A percentile compares a stretch with the other conserved stretches of the same genome.
These are phyloP conservation scores for Drosophila pruinosa DNA, from an alignment of 1,140 invertebrate species.

Conservation along the genomic window DNA sequence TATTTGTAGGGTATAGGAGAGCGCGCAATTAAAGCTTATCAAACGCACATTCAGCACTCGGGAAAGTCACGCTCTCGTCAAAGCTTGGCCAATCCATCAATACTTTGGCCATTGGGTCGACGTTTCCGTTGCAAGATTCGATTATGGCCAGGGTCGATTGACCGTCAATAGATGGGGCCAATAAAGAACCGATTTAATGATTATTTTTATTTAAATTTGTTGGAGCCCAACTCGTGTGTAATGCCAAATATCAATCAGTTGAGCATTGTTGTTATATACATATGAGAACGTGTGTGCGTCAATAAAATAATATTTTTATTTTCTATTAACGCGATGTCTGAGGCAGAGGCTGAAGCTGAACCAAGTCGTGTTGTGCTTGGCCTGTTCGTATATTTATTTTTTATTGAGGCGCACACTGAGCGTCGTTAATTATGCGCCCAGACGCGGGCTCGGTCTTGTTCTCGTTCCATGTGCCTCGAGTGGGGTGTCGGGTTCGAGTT, in stretches of 20 bases:
- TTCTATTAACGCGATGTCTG: conserved; percentile 54
- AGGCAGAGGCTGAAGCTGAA: conserved; percentile 5
- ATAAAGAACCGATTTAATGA: conserved; percentile 28
- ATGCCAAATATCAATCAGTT: conserved; percentile 23
- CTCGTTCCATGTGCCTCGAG: not conserved
- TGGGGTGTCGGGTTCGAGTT: not conserved
- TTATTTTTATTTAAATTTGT: conserved; percentile 30
- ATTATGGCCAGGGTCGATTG: conserved; percentile 28
- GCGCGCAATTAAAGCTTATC: conserved; percentile 25
- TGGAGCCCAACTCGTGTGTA: conserved; percentile 18
- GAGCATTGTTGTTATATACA: conserved; percentile 13
- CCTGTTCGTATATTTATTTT: conserved; percentile 11
- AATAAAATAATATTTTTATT: conserved; percentile 61
- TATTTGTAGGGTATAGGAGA: not conserved
- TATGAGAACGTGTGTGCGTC: conserved; percentile 38
- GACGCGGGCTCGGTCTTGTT: not conserved
- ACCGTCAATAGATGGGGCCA: conserved; percentile 19
- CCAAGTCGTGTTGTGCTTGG: not conserved
- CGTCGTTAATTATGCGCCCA: conserved; percentile 51
- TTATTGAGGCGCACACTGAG: conserved; percentile 49
- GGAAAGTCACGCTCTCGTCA: conserved; percentile 37
- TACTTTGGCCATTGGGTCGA: conserved; percentile 7
- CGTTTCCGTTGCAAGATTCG: conserved; percentile 38
- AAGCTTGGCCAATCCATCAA: conserved; percentile 33
- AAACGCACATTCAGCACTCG: conserved; percentile 14